Percentiles rank a stretch among this genome's conserved stretches.
phyloP scores from a whole-genome alignment of 2,888 invertebrate species.

The Leptura quadrifasciata region DNA sequence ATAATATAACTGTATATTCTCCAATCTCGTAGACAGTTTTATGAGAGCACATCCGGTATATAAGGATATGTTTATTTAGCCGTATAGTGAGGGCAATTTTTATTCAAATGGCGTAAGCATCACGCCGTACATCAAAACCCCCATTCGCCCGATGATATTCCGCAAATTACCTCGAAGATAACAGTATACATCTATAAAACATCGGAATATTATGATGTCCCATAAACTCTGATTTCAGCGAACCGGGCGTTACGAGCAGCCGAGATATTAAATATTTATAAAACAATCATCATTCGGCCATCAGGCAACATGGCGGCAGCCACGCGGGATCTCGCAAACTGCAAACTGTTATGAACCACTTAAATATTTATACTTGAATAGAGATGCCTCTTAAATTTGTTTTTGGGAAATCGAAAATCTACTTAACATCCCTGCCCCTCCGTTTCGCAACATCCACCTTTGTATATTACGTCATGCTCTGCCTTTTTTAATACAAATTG shows the following conservation, averaged over 20 bases:
- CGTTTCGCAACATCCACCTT: constrained; percentile 13
- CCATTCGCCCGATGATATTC: constrained; percentile 69
- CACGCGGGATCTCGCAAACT: constrained; percentile 70
- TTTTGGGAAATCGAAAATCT: constrained; percentile 65
- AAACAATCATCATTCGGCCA: constrained; percentile 76
- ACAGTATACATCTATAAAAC: constrained; percentile 73
- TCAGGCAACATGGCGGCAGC: constrained; percentile 74
- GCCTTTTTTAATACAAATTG: constrained; percentile 49
- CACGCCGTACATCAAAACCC: constrained; percentile 62
- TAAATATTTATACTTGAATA: constrained; percentile 75
- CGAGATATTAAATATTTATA: constrained; percentile 73
- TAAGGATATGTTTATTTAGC: constrained; percentile 38
- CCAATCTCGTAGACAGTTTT: constrained; percentile 40
- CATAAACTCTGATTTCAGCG: constrained; percentile 75
- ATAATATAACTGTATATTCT: constrained; percentile 35
- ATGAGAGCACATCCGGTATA: constrained; percentile 27
- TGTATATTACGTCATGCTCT: constrained; percentile 44
- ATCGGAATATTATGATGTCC: constrained; percentile 74
- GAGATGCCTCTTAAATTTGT: constrained; percentile 74
- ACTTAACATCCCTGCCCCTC: constrained; percentile 49
- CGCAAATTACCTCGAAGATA: constrained; percentile 70
- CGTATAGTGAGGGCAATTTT: constrained; percentile 62
- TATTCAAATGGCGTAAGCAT: constrained; percentile 67
- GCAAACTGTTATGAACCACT: constrained; percentile 74
- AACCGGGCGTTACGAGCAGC: constrained; percentile 66